Evolutionary conservation across 2,888 invertebrate species (phyloP).

Genomic region (Plusia festucae): DNA sequence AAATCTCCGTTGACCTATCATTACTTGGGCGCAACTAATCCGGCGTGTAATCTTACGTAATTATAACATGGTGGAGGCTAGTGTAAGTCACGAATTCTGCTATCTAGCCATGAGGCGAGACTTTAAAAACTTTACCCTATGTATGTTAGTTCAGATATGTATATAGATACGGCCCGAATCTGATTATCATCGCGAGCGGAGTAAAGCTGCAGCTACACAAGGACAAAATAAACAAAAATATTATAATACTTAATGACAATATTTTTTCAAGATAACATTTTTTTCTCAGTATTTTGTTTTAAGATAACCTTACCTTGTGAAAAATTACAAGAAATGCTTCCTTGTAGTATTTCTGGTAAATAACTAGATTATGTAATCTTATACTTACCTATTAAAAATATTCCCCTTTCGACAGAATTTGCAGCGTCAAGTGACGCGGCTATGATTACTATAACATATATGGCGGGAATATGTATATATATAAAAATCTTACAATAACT

Average conservation of each 20-base stretch:
- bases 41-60: slow-evolving; percentile 82
- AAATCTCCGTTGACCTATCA: slow-evolving; percentile 71
- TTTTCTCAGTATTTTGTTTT: too few relatives aligned
- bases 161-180: slow-evolving; percentile 76
- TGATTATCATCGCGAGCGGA: slow-evolving; percentile 81
- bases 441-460: too few relatives aligned
- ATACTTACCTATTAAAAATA: too few relatives aligned
- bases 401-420: too few relatives aligned
- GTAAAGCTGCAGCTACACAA: slow-evolving; percentile 69
- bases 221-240: slow-evolving; percentile 25
- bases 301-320: too few relatives aligned
- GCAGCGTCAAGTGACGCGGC: too few relatives aligned
- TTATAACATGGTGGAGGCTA: slow-evolving; percentile 83
- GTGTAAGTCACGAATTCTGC: slow-evolving; percentile 86
- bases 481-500: too few relatives aligned
- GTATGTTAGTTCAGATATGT: slow-evolving; percentile 63
- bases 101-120: slow-evolving; percentile 77
- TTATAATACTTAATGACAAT: slow-evolving; percentile 19
- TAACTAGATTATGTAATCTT: too few relatives aligned
- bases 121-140: slow-evolving; percentile 72
- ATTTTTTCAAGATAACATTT: not conserved
- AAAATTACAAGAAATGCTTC: too few relatives aligned
- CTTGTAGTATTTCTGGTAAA: too few relatives aligned
- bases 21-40: slow-evolving; percentile 79
- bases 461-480: too few relatives aligned